Evolutionary conservation across 2,113 vertebrate species (phyloP), one percentile per base, ranked within the genome.

Genomic region (Sinocyclocheilus maitianheensis): DNA sequence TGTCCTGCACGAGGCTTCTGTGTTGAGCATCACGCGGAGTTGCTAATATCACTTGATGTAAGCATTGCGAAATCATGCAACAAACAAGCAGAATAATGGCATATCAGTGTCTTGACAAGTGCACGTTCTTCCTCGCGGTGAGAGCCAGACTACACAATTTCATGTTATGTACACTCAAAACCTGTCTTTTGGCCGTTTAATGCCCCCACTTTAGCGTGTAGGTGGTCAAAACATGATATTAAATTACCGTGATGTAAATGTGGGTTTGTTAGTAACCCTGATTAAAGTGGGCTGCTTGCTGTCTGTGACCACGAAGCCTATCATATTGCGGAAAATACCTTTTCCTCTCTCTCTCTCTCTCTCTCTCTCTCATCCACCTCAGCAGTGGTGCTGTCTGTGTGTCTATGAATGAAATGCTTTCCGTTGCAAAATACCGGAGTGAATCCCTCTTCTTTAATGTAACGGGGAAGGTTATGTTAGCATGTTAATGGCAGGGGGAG

Each of bases 401-500:
- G 46, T 37, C 6, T 40, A 11, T 77, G 26, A 46, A 65, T 81
- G 60, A 60, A 60, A n/a, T 40, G 77, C 30, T 37, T 24, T 20
- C 46, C 13, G 9, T 18, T 53, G n/a, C 26, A 53, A 37, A 30
- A 24, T 12, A 22, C 22, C 5, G 0, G 77, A 12, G 30, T n/a
- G 11, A 18, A 60, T 78, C 18, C 5, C 10, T 78, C 18, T 40
- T 20, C 2, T 77, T 22, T 40, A 34, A 37, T 20, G 16, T 34
- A 48, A 63, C 30, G 67, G 30, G 67, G 8, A 71, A 10, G 60
- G 72, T 71, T 26, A 26, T 26, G 26, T 26, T 2, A 26, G 40
- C 20, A 10, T 43, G n/a, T 51, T 40, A 13, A 24, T 37, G 77
- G 82, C 60, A 53, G 89, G 87, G 88, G 78, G 77, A 84, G 77